Evolutionary conservation across 1,140 invertebrate species (phyloP).

Genomic region (Psilanteris sp.): DNA sequence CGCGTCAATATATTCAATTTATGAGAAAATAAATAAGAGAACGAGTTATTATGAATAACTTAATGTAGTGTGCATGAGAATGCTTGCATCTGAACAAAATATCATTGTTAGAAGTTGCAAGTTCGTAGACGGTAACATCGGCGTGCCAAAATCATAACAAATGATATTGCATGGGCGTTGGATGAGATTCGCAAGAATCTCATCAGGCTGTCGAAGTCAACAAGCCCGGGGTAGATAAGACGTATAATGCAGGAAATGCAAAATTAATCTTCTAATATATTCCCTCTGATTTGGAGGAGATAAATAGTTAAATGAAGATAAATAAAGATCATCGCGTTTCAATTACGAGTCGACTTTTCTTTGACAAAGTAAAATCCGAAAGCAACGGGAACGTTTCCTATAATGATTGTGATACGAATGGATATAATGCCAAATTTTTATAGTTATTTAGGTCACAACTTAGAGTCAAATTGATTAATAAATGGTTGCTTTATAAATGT

Average conservation of each 20-base stretch:
- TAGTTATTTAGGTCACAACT: too few species aligned
- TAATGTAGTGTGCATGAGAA: conserved; percentile 22
- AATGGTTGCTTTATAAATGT: too few species aligned
- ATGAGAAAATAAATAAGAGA: conserved; percentile 47
- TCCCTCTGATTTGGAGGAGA: conserved; percentile 16
- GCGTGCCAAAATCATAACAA: conserved; percentile 59
- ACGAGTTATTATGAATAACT: conserved; percentile 54
- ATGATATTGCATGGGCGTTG: conserved; percentile 57
- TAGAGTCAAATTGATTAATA: too few species aligned
- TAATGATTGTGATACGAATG: too few species aligned
- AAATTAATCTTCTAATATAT: conserved; percentile 25
- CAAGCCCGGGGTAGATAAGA: conserved; percentile 39
- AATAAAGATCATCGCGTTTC: conserved; percentile 9
- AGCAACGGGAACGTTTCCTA: too few species aligned
- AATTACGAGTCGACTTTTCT: too few species aligned
- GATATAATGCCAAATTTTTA: too few species aligned
- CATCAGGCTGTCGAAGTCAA: conserved; percentile 55
- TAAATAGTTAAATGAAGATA: conserved; percentile 21
- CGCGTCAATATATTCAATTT: conserved; percentile 55
- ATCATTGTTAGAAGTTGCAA: conserved; percentile 43
- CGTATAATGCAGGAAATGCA: conserved; percentile 17
- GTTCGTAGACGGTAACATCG: conserved; percentile 35
- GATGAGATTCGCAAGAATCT: conserved; percentile 52
- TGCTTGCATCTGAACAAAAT: conserved; percentile 36
- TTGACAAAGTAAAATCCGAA: too few species aligned